phyloP scores from a whole-genome alignment of 2,888 invertebrate genomes.

The Leptinotarsa rubiginosa region DNA sequence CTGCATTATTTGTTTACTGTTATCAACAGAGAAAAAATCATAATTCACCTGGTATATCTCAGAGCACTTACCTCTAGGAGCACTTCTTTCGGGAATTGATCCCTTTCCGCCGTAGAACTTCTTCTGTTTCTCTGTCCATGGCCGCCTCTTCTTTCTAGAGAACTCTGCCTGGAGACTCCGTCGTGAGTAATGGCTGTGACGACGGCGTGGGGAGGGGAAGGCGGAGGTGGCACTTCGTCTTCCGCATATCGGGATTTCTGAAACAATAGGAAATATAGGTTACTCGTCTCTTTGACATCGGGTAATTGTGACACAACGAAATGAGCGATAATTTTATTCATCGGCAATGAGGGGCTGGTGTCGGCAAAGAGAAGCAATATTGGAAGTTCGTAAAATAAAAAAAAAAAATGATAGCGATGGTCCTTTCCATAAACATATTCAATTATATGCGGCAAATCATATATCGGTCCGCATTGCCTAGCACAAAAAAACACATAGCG shows the following conservation, averaged over 20 bases:
- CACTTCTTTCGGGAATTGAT: constrained; percentile 51
- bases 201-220: constrained; percentile 67
- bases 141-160: constrained; percentile 60
- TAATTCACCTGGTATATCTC: not conserved
- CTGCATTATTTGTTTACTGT: too few relatives aligned
- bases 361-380: not conserved
- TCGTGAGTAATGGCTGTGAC: constrained; percentile 39
- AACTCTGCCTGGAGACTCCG: constrained; percentile 59
- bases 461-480: too few relatives aligned
- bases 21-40: not conserved
- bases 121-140: constrained; percentile 46
- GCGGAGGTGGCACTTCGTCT: constrained; percentile 69
- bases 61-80: constrained; percentile 49
- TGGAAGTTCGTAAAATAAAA: too few relatives aligned
- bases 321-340: not conserved
- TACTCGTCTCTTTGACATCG: not conserved
- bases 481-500: too few relatives aligned
- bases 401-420: too few relatives aligned
- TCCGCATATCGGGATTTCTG: constrained; percentile 69
- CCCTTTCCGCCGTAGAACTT: constrained; percentile 55
- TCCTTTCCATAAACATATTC: too few relatives aligned
- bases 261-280: constrained; percentile 52
- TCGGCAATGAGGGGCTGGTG: not conserved
- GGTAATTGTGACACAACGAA: not conserved
- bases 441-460: too few relatives aligned